A percentile compares a stretch with the other conserved stretches of the same genome.
phyloP scores from a whole-genome alignment of 2,888 invertebrate genomes.

The Toxonevra muliebris region DNA sequence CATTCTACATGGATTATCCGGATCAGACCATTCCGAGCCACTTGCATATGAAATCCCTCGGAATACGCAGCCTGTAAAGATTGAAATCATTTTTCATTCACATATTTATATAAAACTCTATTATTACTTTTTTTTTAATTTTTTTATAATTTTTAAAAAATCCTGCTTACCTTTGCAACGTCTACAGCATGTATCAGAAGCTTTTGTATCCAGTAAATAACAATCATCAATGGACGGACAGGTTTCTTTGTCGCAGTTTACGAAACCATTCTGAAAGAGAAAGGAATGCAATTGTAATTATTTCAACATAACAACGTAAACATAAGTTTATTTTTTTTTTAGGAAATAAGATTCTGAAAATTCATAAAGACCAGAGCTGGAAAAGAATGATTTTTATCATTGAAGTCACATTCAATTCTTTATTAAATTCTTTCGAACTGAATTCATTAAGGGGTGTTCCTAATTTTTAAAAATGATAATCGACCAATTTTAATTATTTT shows the following conservation, averaged over 20 bases:
- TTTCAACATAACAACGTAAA: too few species aligned
- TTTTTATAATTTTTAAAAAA: background rate
- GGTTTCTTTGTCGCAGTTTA: slow-evolving; percentile 79
- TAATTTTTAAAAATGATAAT: too few species aligned
- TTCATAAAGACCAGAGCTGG: too few species aligned
- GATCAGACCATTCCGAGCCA: slow-evolving; percentile 83
- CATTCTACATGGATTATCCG: slow-evolving; percentile 74
- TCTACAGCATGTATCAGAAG: slow-evolving; percentile 80
- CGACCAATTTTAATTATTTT: too few species aligned
- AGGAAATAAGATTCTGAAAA: too few species aligned
- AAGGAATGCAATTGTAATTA: too few species aligned
- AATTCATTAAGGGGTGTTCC: too few species aligned
- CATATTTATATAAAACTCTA: background rate
- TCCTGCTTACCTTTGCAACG: slow-evolving; percentile 78
- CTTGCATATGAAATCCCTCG: slow-evolving; percentile 79
- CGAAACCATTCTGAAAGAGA: slow-evolving; percentile 82
- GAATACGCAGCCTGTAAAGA: slow-evolving; percentile 76
- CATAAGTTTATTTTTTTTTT: too few species aligned
- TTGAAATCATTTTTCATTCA: background rate
- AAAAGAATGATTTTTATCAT: too few species aligned
- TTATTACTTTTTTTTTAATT: background rate
- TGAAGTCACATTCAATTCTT: too few species aligned
- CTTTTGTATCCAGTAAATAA: slow-evolving; percentile 75
- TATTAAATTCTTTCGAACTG: too few species aligned
- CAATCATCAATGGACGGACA: slow-evolving; percentile 89